These are phyloP conservation scores for Phengaris alcon DNA, from an alignment of 2,888 invertebrate genomes.

Conservation along the genomic window DNA sequence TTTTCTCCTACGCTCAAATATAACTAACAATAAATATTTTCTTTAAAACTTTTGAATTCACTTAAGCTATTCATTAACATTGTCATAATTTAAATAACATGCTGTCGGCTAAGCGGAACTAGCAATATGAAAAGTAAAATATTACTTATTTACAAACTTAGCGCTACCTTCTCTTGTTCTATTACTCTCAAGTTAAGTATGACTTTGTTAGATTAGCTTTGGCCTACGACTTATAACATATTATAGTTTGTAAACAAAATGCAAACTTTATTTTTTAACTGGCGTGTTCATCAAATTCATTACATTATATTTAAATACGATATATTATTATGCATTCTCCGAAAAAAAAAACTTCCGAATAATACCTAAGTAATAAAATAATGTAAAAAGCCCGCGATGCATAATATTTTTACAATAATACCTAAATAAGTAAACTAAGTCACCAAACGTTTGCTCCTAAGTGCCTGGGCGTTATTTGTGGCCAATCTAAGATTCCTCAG, in stretches of 20 bases:
- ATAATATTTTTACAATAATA: neutral
- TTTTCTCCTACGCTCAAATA: too few species aligned
- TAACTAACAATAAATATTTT: neutral
- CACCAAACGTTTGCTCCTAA: constrained; percentile 33
- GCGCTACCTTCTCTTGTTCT: constrained; percentile 26
- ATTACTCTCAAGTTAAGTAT: neutral
- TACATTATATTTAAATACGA: too few species aligned
- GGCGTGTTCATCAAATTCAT: too few species aligned
- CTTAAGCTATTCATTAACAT: constrained; percentile 29
- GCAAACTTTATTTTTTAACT: too few species aligned
- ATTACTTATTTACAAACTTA: constrained; percentile 38
- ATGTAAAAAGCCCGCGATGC: neutral
- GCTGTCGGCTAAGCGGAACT: constrained; percentile 30
- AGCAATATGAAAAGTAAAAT: constrained; percentile 37
- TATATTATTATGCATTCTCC: too few species aligned
- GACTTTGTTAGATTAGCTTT: neutral
- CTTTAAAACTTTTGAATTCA: constrained; percentile 17
- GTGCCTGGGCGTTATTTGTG: neutral
- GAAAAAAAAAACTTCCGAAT: too few species aligned
- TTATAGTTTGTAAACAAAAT: too few species aligned
- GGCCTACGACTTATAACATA: too few species aligned
- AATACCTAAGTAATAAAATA: too few species aligned
- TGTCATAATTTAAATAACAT: constrained; percentile 36
- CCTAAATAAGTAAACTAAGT: neutral
- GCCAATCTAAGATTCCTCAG: constrained; percentile 20